Base-by-base conservation (phyloP, 2,888 invertebrate species). In the Heliconius erato region DNA sequence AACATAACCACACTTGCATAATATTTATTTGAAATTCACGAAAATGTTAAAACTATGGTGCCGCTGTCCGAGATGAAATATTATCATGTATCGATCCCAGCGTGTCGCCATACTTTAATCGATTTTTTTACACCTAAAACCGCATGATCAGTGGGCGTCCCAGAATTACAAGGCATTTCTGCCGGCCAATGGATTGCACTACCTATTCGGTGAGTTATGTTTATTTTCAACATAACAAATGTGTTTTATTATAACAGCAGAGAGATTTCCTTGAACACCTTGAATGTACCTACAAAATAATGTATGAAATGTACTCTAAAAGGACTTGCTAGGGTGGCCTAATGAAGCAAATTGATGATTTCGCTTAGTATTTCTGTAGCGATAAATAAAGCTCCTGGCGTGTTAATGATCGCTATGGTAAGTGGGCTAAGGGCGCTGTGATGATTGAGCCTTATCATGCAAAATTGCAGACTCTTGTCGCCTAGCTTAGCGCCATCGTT, bases 121-220 rank as follows among this genome's bases (percentile, higher is more conserved):
- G 95, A 95, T 94, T 96, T 96, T 95, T 96, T 96, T 96, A 96
- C 96, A 96, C 96, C 94, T 95, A 92, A 94, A 95, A 95, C 94
- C 94, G 93, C 95, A 93, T 90, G 92, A 91, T 89, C 92, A 88
- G 94, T 94, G 93, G 95, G 95, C 94, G 95, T 94, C 88, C 89
- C 88, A 90, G 90, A 90, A 93, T 95, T 94, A 95, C 94, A 92
- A 95, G 94, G 93, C 94, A 89, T 91, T 94, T 95, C 92, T 95
- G 94, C 92, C 93, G 94, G 91, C 90, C 88, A 89, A 82, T 86
- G 88, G 88, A 88, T 88, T 90, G 89, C 90, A 89, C 89, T 90
- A 91, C 90, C 91, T 89, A 91, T 92, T 91, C 91, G 87, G 90
- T 95, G 92, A 95, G 93, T 94, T 95, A 95, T 95, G 92, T 95